These are phyloP conservation scores for Pseudococcus longispinus DNA, from an alignment of 2,888 invertebrate genomes.

Conservation along the genomic window DNA sequence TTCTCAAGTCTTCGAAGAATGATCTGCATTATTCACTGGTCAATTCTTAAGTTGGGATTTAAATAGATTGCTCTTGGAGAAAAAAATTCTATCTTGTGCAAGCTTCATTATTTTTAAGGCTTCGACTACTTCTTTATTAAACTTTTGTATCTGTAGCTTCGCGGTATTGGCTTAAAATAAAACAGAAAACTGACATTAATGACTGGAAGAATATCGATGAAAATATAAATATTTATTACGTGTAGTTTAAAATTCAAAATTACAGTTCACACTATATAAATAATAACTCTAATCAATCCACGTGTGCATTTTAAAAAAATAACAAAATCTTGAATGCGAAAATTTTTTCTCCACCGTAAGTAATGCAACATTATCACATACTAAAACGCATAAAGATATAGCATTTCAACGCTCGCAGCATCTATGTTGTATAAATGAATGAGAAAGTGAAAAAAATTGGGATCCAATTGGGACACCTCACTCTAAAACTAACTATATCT, in stretches of 20 bases:
- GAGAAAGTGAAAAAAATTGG: neutral
- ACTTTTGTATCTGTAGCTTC: conserved; percentile 39
- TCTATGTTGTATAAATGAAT: neutral
- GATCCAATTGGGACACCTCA: neutral
- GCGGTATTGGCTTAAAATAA: conserved; percentile 28
- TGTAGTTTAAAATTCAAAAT: conserved; percentile 41
- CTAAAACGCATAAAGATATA: neutral
- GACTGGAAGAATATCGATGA: neutral
- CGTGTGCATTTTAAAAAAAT: conserved; percentile 18
- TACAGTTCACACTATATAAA: conserved; percentile 26
- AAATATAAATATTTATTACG: conserved; percentile 42
- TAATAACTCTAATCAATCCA: conserved; percentile 29
- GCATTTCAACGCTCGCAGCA: neutral
- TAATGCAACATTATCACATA: conserved; percentile 28
- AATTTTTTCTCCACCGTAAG: neutral
- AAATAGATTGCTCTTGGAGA: conserved; percentile 1
- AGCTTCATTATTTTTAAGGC: conserved; percentile 35
- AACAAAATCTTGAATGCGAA: conserved; percentile 15
- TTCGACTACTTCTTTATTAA: conserved; percentile 32
- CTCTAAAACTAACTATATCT: neutral
- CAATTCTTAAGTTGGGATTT: conserved; percentile 4
- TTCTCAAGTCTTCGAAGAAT: conserved; percentile 20
- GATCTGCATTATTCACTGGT: neutral
- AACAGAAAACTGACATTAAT: conserved; percentile 33
- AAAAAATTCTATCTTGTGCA: conserved; percentile 10